These are phyloP conservation scores for Corticium candelabrum DNA, from an alignment of 37 sponge, comb jelly and placozoan genomes.

Conservation along the genomic window DNA sequence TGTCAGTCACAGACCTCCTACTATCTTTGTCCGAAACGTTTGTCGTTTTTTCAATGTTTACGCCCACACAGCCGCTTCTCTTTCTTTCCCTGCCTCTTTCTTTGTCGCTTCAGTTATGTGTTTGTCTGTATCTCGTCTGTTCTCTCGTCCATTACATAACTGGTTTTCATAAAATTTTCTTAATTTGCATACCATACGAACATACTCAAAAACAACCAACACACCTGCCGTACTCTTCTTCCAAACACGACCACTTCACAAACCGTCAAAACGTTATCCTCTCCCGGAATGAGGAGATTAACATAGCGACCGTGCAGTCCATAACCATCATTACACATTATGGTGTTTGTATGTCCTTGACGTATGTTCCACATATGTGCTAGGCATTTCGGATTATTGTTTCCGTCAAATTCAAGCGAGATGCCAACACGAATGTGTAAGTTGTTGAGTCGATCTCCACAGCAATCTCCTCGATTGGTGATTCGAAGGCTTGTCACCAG, in stretches of 20 bases:
- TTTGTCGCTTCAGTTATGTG: too few species aligned
- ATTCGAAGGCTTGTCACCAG: background rate
- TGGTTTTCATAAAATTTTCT: too few species aligned
- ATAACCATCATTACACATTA: background rate
- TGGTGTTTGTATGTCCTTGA: background rate
- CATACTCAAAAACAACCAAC: too few species aligned
- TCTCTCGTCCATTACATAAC: too few species aligned
- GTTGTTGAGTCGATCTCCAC: background rate
- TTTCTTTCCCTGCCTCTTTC: too few species aligned
- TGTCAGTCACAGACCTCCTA: too few species aligned
- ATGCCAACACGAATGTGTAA: background rate
- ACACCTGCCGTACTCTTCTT: too few species aligned
- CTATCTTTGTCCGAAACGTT: too few species aligned
- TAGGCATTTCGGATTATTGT: background rate
- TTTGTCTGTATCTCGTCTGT: too few species aligned
- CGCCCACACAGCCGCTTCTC: too few species aligned
- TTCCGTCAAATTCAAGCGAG: background rate
- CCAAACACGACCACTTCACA: background rate
- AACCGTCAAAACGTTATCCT: background rate
- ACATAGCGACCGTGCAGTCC: background rate
- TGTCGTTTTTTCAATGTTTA: too few species aligned
- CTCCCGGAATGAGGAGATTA: background rate
- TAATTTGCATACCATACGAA: too few species aligned
- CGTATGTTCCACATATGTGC: background rate
- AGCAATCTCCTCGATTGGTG: background rate